Evolutionary conservation across 2,888 invertebrate genomes (phyloP), one percentile per base, ranked within the genome.

Genomic region (Acleris sparsana): DNA sequence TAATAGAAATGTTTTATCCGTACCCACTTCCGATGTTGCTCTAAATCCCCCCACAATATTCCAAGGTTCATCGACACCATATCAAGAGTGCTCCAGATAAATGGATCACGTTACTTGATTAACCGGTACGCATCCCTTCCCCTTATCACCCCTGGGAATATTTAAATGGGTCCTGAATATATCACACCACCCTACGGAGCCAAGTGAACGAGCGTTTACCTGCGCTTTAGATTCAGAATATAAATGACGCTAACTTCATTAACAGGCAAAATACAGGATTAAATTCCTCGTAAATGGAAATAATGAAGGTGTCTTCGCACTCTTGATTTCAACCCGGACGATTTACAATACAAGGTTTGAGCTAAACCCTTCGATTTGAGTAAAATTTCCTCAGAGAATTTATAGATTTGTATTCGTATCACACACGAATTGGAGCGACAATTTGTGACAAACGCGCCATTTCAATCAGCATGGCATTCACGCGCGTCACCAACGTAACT

Each of bases 31-130:
- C 77, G 75, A 72, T 72, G 71, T 68, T 68, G 70, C 72, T 74
- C 75, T 78, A 80, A 86, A 85, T 86, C 85, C 78, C 75, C 72
- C 74, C 80, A 83, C 87, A 87, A 91, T 90, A 88, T 89, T 89
- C 85, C 82, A 84, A 89, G 87, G 87, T 87, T 87, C 87, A 87
- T 80, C 82, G 82, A 83, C 84, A 84, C 84, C 85, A 85, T 90
- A 91, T 89, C 90, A 89, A 88, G 89, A 88, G 88, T 85, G 82
- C 89, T 89, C 86, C 84, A 88, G 89, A 92, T 92, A 92, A 92
- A 92, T 89, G 90, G 91, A 90, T 92, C 91, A 89, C 89, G 91
- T 91, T 91, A 92, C 92, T 91, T 92, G 91, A 92, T 92, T 92
- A 92, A 91, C 90, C 89, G 86, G 85, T 82, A 83, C 86, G 83